Percentiles rank a stretch among this genome's conserved stretches.
Conservation (phyloP, 1,140 invertebrate species). For the Nephila pilipes region DNA sequence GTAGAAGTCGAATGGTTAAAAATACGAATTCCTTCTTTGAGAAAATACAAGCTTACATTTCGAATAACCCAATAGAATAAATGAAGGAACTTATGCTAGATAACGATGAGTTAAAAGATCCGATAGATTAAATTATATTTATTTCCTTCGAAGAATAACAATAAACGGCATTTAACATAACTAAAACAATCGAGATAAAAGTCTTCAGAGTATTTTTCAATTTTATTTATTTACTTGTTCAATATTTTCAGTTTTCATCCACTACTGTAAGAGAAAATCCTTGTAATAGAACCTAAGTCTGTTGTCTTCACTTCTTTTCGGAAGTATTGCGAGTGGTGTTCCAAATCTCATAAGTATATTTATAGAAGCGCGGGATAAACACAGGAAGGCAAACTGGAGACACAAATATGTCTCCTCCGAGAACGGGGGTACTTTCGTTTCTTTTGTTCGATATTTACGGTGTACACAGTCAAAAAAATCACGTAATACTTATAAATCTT, state of each 20-base stretch:
- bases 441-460: neutral
- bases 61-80: no score
- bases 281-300: neutral
- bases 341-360: neutral
- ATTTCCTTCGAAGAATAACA: no score
- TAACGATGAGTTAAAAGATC: no score
- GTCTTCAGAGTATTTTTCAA: neutral
- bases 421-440: neutral
- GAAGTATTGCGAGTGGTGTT: neutral
- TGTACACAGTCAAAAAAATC: no score
- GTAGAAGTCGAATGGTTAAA: no score
- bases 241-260: neutral
- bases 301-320: neutral
- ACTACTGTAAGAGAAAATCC: neutral
- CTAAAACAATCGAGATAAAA: neutral
- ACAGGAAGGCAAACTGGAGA: neutral
- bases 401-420: neutral
- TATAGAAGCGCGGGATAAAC: neutral
- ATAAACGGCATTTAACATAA: neutral
- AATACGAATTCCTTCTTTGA: no score
- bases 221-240: neutral
- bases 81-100: no score
- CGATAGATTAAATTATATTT: no score
- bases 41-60: no score
- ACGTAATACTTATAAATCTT: no score